Evolutionary conservation across 2,888 invertebrate genomes (phyloP), one percentile per base, ranked within the genome.

Genomic region (Orgyia antiqua): DNA sequence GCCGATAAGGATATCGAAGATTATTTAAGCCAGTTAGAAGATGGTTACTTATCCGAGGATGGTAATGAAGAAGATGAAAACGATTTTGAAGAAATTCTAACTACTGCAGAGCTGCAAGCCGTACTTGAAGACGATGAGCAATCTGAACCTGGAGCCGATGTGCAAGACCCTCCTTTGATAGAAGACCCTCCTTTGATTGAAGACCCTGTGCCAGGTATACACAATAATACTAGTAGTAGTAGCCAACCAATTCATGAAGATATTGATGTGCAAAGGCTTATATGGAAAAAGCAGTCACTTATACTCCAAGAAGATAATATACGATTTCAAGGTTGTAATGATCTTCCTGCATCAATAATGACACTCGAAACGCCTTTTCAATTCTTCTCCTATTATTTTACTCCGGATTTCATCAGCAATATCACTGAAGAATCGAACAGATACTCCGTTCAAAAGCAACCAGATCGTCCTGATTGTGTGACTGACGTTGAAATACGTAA

Each of bases 21-120:
- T 42, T 38, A 33, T 33, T 36, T 38, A 29, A 31, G 38, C 29
- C 33, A 33, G 31, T 42, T 42, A 38, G 36, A 42, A 38, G 33
- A 26, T 38, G 36, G 41, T 32, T 32, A 37, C 34, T 30, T 41
- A 34, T 41, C 35, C 21, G 37, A 41, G 29, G 37, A 37, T 32
- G 24, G 29, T 30, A 32, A 28, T 30, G 34, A 37, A 30, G 29
- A 30, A 34, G 32, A 35, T 39, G 37, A 33, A 33, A 26, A 40
- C 31, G 40, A 40, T 36, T 34, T 40, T 27, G 35, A 30, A 32
- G 24, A 33, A 35, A 34, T 24, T 28, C 24, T 24, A 24, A 33
- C 27, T 21, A 23, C 7, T 24, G 24, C 27, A 36, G 31, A 29
- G 29, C 31, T 36, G 29, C 36, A 20, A 32, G 32, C 36, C 17